Evolutionary conservation across 2,113 vertebrate genomes (phyloP), one percentile per base, ranked within the genome.

Genomic region (Aegithalos caudatus): DNA sequence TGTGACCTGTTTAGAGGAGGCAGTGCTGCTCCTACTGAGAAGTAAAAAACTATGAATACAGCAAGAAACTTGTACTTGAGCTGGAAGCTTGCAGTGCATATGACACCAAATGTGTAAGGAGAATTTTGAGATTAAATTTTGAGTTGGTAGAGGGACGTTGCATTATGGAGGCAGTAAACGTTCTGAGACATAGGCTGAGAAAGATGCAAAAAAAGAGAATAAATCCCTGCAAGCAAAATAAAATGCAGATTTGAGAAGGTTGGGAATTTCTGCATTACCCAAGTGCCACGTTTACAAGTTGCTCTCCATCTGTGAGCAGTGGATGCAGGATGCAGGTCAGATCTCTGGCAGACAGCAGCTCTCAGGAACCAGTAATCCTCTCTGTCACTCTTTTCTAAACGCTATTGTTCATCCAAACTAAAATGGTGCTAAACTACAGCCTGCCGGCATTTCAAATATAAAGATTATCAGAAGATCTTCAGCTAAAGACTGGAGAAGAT

Each of bases 401-500:
- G 9, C 76, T 80, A 38, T 86, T 95, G 91, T 95, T 96, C 71
- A 37, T 79, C 86, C 60, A 12, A 94, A 76, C 48, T 54, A 56
- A 93, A 90, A 87, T 56, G 66, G 70, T 93, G 65, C 79, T 90
- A 69, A 92, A 67, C 62, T 76, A 44, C 71, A 72, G 48, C 62
- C 91, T 95, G 82, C 93, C 83, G 20, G 86, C 82, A 86, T 92
- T 90, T 92, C 76, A 86, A 69, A 90, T 56, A 51, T 19, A 86
- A 82, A 85, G 88, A 93, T 85, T 94, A 95, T 95, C 88, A 86
- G 37, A 86, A 94, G 93, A 88, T 94, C 88, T 88, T 40, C 65
- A 83, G 86, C 88, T 88, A 45, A 92, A 86, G 86, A 82, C 61
- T 88, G 88, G 62, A 29, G 44, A 65, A 96, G 96, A 96, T 94